Conservation (phyloP, 2,797 vertebrate genomes). For the Carapus acus region DNA sequence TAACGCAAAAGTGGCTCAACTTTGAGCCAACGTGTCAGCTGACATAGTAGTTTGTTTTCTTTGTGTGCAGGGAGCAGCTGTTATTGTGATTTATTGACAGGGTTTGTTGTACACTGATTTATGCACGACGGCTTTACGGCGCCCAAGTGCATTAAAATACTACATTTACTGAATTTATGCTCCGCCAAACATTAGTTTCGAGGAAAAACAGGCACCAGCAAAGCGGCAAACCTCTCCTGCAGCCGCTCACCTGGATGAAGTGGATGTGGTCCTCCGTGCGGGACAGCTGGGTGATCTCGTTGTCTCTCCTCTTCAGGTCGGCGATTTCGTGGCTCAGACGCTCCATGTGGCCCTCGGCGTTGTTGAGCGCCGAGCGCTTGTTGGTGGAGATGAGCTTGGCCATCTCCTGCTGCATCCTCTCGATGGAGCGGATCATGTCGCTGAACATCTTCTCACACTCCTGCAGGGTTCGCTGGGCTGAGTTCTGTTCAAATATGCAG, state of each 20-base stretch:
- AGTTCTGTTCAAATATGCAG: conserved; percentile 57
- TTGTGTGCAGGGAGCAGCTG: too few relatives aligned
- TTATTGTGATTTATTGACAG: too few relatives aligned
- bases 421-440: conserved; percentile 77
- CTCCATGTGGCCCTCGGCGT: conserved; percentile 75
- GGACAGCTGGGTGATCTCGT: conserved; percentile 74
- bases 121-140: too few relatives aligned
- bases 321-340: conserved; percentile 73
- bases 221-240: too few relatives aligned
- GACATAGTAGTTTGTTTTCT: too few relatives aligned
- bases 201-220: too few relatives aligned
- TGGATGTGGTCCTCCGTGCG: conserved; percentile 80
- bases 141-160: too few relatives aligned
- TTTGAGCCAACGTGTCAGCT: too few relatives aligned
- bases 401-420: conserved; percentile 81
- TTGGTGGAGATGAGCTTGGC: conserved; percentile 74
- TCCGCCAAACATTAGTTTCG: too few relatives aligned
- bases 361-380: conserved; percentile 73
- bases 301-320: conserved; percentile 75
- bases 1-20: too few relatives aligned
- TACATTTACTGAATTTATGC: too few relatives aligned
- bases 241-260: conserved; percentile 75
- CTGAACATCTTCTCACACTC: conserved; percentile 77
- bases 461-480: conserved; percentile 73
- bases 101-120: too few relatives aligned